Conservation (phyloP, 2,888 invertebrate genomes). For the Atrina japonica region DNA sequence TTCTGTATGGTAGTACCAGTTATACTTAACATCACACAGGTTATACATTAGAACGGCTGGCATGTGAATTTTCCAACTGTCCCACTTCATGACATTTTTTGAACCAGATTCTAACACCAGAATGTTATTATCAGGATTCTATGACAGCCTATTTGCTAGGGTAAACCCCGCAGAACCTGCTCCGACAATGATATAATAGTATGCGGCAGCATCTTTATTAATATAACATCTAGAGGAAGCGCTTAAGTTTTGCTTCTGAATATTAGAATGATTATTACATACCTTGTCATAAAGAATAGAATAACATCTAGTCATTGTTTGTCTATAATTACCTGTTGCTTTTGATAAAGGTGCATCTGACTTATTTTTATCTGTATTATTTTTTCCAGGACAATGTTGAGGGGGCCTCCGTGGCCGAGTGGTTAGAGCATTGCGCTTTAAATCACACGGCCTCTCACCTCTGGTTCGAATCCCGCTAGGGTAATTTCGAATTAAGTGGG, state of each 20-base stretch:
- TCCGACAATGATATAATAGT: slow-evolving; percentile 82
- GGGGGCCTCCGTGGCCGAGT: too few species aligned
- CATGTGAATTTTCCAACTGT: slow-evolving; percentile 83
- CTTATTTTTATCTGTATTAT: neutral
- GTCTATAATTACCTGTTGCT: neutral
- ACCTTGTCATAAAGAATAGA: neutral
- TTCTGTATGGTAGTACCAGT: slow-evolving; percentile 82
- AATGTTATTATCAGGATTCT: slow-evolving; percentile 75
- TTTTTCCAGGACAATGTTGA: too few species aligned
- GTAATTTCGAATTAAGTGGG: too few species aligned
- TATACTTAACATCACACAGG: too few species aligned
- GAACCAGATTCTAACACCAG: slow-evolving; percentile 82
- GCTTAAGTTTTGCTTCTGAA: slow-evolving; percentile 13
- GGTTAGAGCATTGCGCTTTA: too few species aligned
- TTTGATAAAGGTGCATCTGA: slow-evolving; percentile 9
- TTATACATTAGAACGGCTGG: slow-evolving; percentile 83
- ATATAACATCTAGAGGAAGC: slow-evolving; percentile 6
- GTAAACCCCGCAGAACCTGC: slow-evolving; percentile 83
- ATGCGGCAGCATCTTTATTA: slow-evolving; percentile 25
- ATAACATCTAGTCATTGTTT: neutral
- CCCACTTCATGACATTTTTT: too few species aligned
- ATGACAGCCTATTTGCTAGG: slow-evolving; percentile 81
- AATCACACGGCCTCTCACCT: too few species aligned
- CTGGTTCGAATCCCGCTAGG: too few species aligned
- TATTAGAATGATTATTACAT: neutral